Base-by-base conservation (phyloP, 1,140 invertebrate genomes). In the Leucophenga varia region DNA sequence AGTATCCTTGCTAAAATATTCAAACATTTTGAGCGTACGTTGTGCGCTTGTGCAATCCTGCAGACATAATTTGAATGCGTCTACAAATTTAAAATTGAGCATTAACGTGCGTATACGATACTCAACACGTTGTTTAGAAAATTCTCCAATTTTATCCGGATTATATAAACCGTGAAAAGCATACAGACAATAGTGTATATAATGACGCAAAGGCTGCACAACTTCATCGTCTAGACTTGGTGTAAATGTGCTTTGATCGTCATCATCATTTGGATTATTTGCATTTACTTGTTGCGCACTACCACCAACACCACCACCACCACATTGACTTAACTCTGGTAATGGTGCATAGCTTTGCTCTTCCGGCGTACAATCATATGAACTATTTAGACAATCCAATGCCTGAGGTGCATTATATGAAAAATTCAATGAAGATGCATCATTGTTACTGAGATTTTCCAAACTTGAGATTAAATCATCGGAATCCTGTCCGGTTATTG, bases 151-250 rank as follows among this genome's bases (percentile, higher is more conserved):
- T 59, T 76, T 78, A 12, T 71, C 67, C 10, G 75, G 71, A 49
- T 79, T 76, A 34, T 81, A 83, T 25, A 81, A 59, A 18, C 79
- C 80, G 39, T 76, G 64, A 45, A 82, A 82, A 20, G 79, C 75
- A 53, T 82, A 78, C 5, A 83, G 47, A 34, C 77, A 78, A 53
- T 81, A 82, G 57, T 84, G 81, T 39, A 84, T 72, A 47, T 72
- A 74, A 47, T 73, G 57, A 5, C 68, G 59, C 28, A 74, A 32
- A 3, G 67, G 54, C 43, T 72, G 61, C 18, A 72, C 38, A 7
- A 38, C 46, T 7, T 37, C 46, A 7, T 44, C 67, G 21, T 54
- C 67, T 5, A 30, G 42, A 21, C 57, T 68, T 13, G 57, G 54
- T 13, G 65, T 65, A 28, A 50, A 59, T 12, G 51, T 61, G 44